Base-by-base conservation (phyloP, 2,113 vertebrate genomes). In the Thunnus maccoyii region DNA sequence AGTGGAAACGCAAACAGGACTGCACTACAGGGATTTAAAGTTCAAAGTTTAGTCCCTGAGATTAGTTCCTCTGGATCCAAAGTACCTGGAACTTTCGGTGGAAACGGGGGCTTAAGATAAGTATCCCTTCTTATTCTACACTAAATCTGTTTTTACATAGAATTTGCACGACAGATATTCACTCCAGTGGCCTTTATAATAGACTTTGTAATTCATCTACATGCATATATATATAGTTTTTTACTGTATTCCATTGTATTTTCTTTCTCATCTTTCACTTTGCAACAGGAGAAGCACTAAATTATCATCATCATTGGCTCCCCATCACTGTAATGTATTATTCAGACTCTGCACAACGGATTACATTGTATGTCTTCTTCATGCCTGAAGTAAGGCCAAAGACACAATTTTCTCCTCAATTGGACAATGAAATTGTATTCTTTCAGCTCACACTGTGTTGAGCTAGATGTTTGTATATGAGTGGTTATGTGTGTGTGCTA, bases 391-490 rank as follows among this genome's bases (percentile, higher is more conserved):
- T 76, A 74, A 85, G 48, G 72, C 89, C 79, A 83, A 88, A 89
- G 83, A 85, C 85, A 76, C 84, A 83, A 92, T 93, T 93, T 93
- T 92, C 90, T 85, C 91, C 91, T 94, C 91, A 92, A 92, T 84
- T 91, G 90, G 86, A 91, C 87, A 88, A 88, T 88, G 88, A 90
- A 92, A 93, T 92, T 88, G 81, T 91, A 81, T 88, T 90, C 75
- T 92, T 79, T 86, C 22, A 56, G 63, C 82, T 85, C 51, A 52
- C 55, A 55, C 60, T 75, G 75, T 66, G 81, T 81, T 48, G 54
- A 75, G 62, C 27, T 17, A 12, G 56, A 69, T 80, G 61, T 80
- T 83, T 88, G 70, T 71, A 95, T 96, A 22, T 94, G 94, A 56
- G 95, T 87, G 0, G 52, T n/a, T 25, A 22, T 22, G 18, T 48